Percentiles rank a stretch among this genome's conserved stretches.
Evolutionary conservation across 1,140 invertebrate genomes (phyloP).

Genomic region (Panulirus ornatus): DNA sequence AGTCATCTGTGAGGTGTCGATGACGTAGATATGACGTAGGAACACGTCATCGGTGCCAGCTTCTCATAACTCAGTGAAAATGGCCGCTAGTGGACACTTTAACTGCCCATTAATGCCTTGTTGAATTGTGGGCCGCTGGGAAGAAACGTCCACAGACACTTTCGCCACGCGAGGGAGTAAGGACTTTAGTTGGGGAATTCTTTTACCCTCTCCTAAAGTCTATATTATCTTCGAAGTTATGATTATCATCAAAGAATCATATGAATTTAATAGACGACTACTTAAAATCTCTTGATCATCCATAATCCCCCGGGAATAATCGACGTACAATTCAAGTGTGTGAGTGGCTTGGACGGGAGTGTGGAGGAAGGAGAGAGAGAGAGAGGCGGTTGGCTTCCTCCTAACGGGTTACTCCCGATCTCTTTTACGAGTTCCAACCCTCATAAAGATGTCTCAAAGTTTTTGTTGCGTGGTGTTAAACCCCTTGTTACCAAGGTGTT

Average conservation of each 20-base stretch:
- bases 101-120: slow-evolving; percentile 68
- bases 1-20: slow-evolving; percentile 5
- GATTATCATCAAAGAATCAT: too few species aligned
- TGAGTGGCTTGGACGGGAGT: not conserved
- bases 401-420: slow-evolving; percentile 37
- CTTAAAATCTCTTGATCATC: too few species aligned
- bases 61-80: slow-evolving; percentile 68
- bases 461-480: slow-evolving; percentile 58
- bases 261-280: too few species aligned
- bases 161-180: not conserved
- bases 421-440: slow-evolving; percentile 57
- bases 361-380: slow-evolving; percentile 18
- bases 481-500: slow-evolving; percentile 59
- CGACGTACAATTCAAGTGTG: too few species aligned
- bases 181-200: too few species aligned
- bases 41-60: slow-evolving; percentile 51
- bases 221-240: too few species aligned
- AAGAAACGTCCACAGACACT: not conserved
- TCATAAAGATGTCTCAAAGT: slow-evolving; percentile 61
- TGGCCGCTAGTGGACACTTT: slow-evolving; percentile 66
- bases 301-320: too few species aligned
- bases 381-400: not conserved
- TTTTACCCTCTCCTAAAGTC: too few species aligned
- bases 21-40: slow-evolving; percentile 37
- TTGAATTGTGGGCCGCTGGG: slow-evolving; percentile 55